A percentile compares a stretch with the other conserved stretches of the same genome.
These are phyloP conservation scores for Lampropteryx suffumata DNA, from an alignment of 2,888 invertebrate genomes.

Conservation along the genomic window DNA sequence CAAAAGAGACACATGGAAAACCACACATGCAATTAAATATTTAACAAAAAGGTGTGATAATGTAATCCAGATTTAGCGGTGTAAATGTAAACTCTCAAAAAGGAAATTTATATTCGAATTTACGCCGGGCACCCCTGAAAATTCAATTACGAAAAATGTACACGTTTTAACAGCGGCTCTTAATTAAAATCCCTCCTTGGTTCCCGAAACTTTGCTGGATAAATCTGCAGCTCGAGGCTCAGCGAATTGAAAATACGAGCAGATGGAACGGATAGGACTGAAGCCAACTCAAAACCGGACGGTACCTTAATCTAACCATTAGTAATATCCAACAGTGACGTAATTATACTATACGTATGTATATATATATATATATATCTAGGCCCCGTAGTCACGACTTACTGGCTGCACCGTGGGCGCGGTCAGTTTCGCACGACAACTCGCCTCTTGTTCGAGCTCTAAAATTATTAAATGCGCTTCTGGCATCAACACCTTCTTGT, in stretches of 20 bases:
- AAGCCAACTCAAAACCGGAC: too few relatives aligned
- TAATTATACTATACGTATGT: too few relatives aligned
- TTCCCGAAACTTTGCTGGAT: slow-evolving; percentile 17
- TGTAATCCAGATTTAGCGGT: slow-evolving; percentile 6
- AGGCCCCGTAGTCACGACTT: too few relatives aligned
- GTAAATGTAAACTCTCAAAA: slow-evolving; percentile 7
- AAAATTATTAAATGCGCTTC: too few relatives aligned
- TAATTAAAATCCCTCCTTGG: slow-evolving; percentile 30
- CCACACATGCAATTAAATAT: slow-evolving; percentile 2
- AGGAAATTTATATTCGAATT: slow-evolving; percentile 16
- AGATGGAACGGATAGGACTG: too few relatives aligned
- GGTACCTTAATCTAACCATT: too few relatives aligned
- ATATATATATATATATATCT: too few relatives aligned
- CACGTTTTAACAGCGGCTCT: slow-evolving; percentile 24
- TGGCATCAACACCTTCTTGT: too few relatives aligned
- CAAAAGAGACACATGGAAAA: background rate
- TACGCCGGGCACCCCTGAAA: slow-evolving; percentile 5
- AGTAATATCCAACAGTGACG: too few relatives aligned
- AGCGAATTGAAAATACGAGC: slow-evolving; percentile 11
- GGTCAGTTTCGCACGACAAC: too few relatives aligned
- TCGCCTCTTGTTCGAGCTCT: too few relatives aligned
- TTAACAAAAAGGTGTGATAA: slow-evolving; percentile 2
- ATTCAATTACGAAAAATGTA: slow-evolving; percentile 21
- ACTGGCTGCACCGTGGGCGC: too few relatives aligned
- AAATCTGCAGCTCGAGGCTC: background rate